These are phyloP conservation scores for Ailuropoda melanoleuca DNA, from an alignment of 2,113 vertebrate species.

Conservation along the genomic window DNA sequence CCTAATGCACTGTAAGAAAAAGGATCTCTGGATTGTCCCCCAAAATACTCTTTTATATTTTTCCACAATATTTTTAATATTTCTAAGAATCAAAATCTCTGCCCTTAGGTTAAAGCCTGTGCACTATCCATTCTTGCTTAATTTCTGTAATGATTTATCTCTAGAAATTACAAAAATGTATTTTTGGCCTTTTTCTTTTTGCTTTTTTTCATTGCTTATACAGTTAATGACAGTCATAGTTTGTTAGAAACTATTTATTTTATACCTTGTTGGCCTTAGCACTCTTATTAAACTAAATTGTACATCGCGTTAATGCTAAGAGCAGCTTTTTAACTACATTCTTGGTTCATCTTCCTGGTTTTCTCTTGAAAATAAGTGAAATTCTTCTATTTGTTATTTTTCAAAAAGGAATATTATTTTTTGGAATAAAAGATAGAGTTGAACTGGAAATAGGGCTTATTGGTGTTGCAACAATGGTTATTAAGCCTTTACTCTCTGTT, in stretches of 20 bases:
- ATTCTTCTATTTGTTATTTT: background rate
- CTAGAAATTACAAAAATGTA: background rate
- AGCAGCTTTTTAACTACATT: background rate
- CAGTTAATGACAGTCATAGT: background rate
- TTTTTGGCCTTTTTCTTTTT: slow-evolving; percentile 5
- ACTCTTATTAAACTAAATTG: background rate
- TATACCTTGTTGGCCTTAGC: background rate
- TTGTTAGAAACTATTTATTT: slow-evolving; percentile 49
- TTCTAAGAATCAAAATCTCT: slow-evolving; percentile 13
- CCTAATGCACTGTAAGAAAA: slow-evolving; percentile 5
- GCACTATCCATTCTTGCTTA: background rate
- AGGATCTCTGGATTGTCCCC: background rate
- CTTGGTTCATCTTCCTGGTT: slow-evolving; percentile 21
- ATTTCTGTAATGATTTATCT: slow-evolving; percentile 15
- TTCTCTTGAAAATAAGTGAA: slow-evolving; percentile 16
- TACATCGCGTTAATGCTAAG: background rate
- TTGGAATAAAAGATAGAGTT: background rate
- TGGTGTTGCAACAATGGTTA: background rate
- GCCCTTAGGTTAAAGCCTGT: background rate
- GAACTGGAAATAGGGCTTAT: background rate
- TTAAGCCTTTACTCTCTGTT: background rate
- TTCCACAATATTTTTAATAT: background rate
- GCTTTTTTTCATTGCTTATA: background rate
- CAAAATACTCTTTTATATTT: slow-evolving; percentile 25
- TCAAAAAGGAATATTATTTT: slow-evolving; percentile 9